Evolutionary conservation across 2,888 invertebrate genomes (phyloP), one percentile per base, ranked within the genome.

Genomic region (Tetanocera ferruginea): DNA sequence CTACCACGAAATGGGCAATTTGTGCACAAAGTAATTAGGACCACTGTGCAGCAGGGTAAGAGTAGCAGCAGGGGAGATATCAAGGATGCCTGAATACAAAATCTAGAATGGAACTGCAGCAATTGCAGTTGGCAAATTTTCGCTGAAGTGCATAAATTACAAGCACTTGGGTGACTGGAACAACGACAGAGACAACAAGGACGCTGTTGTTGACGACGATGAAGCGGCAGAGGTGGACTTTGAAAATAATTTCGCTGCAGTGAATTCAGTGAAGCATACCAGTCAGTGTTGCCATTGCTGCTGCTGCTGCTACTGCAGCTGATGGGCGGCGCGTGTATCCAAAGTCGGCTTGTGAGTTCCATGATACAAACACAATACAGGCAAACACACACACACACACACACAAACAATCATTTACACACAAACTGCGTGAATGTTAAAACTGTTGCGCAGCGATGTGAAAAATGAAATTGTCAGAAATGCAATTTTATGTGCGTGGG

Each of bases 391-490:
- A 23, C 49, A 60, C 55, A 51, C 19, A 57, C 57, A 70, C n/a
- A 43, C 66, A 17, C 11, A 25, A 34, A 60, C n/a, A 71, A 5
- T 37, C 14, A 28, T 25, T 64, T 6, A n/a, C 62, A 34, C 17
- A 62, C 43, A 64, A 75, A 75, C 52, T 66, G 75, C 75, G 75
- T 67, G 75, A 66, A 55, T 34, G 66, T 52, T 49, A 55, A 66
- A 83, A 82, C 81, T 83, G 82, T 82, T 82, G 81, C 78, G 79
- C 81, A 82, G 76, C 78, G 78, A 76, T 76, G 80, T 76, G 74
- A 74, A 77, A 81, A 83, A 83, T 82, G 83, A 82, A 83, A 82
- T 83, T 82, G 82, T 81, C 82, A 80, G 79, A 81, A 81, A 80
- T 82, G 81, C 80, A 77, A 77, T 78, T 76, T 79, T 34, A 75